phyloP scores from a whole-genome alignment of 2,797 vertebrate genomes.

The Ataeniobius toweri region DNA sequence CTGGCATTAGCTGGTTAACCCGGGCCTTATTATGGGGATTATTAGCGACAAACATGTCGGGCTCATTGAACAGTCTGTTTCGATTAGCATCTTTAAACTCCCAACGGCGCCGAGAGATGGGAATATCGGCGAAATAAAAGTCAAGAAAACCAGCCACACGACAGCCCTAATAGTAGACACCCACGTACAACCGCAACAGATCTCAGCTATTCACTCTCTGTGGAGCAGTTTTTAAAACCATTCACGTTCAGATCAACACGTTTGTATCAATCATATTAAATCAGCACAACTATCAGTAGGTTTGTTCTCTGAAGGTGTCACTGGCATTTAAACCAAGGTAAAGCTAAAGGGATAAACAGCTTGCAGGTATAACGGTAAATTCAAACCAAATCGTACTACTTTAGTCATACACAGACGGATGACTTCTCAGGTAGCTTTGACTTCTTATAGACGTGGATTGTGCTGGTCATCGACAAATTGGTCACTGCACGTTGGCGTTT shows the following conservation, averaged over 20 bases:
- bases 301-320: background rate
- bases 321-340: background rate
- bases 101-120: background rate
- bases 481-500: conserved; percentile 9
- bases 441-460: background rate
- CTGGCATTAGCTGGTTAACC: conserved; percentile 53
- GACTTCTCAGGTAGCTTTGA: background rate
- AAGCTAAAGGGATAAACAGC: conserved; percentile 17
- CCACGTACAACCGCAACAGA: conserved; percentile 40
- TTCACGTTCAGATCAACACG: background rate
- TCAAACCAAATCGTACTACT: background rate
- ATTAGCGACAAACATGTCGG: background rate
- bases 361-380: background rate
- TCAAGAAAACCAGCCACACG: background rate
- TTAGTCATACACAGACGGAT: background rate
- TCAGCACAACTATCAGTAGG: background rate
- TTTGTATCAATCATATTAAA: background rate
- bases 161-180: background rate
- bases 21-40: conserved; percentile 14
- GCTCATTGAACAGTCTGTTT: background rate
- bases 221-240: background rate
- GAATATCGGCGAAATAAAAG: background rate
- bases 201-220: conserved; percentile 25
- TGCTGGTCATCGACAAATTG: conserved; percentile 4
- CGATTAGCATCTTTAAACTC: background rate